phyloP scores from a whole-genome alignment of 1,140 invertebrate species.

The Apis florea region DNA sequence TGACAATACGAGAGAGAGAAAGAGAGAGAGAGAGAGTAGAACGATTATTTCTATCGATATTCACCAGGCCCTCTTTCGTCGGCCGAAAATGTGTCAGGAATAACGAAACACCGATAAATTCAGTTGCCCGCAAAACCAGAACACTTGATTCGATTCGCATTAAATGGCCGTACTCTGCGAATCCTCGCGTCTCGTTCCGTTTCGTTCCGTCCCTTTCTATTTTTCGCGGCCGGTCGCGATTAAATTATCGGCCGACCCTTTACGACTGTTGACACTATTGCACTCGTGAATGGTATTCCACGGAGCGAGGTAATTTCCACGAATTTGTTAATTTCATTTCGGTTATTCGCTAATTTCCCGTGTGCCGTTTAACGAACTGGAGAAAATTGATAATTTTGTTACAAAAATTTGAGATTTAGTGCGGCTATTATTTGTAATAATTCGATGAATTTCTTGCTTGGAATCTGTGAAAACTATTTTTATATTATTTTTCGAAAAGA shows the following conservation, averaged over 20 bases:
- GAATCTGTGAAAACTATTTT: too few relatives aligned
- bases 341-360: background rate
- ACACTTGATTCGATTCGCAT: constrained; percentile 30
- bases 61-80: background rate
- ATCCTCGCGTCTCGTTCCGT: too few relatives aligned
- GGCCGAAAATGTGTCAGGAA: constrained; percentile 10
- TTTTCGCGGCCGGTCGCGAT: background rate
- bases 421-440: too few relatives aligned
- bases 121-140: constrained; percentile 6
- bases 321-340: background rate
- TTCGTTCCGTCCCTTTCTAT: background rate
- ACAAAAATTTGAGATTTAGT: too few relatives aligned
- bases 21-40: background rate
- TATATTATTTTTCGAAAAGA: too few relatives aligned
- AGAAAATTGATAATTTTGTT: background rate
- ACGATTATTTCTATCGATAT: constrained; percentile 18
- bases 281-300: background rate
- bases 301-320: background rate
- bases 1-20: background rate
- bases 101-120: constrained; percentile 31
- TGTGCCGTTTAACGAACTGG: background rate
- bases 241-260: background rate
- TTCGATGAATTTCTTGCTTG: too few relatives aligned
- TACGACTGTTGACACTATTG: background rate
- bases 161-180: background rate